A percentile compares a stretch with the other conserved stretches of the same genome.
phyloP scores from a whole-genome alignment of 2,797 vertebrate species.

The Neosilurus hyrtlii region DNA sequence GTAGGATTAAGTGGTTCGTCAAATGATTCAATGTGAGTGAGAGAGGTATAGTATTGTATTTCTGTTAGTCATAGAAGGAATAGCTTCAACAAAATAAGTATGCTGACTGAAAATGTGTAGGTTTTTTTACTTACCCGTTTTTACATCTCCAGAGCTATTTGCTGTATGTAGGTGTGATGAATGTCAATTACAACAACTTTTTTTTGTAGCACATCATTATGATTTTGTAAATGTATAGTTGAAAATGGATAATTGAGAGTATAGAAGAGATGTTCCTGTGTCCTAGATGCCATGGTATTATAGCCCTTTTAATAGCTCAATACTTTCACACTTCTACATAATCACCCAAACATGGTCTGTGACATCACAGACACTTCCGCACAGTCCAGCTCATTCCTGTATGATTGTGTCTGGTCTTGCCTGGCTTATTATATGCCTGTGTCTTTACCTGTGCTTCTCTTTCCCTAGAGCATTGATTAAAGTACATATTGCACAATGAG shows the following conservation, averaged over 20 bases:
- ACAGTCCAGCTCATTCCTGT: constrained; percentile 24
- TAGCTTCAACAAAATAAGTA: no score
- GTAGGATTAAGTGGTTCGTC: no score
- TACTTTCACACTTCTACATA: constrained; percentile 40
- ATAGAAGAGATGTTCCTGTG: constrained; percentile 3
- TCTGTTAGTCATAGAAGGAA: no score
- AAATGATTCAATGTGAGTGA: no score
- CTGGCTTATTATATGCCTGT: constrained; percentile 19
- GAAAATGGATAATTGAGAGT: constrained; percentile 5
- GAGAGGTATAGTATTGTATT: no score
- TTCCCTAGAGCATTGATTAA: constrained; percentile 31
- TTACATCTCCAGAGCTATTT: neutral
- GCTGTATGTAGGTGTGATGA: neutral
- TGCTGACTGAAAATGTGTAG: no score
- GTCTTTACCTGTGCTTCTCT: constrained; percentile 28
- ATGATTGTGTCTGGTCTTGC: constrained; percentile 26
- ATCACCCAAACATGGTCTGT: constrained; percentile 11
- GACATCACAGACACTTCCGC: constrained; percentile 15
- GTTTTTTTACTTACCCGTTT: no score
- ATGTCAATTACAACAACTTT: neutral
- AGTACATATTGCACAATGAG: constrained; percentile 25
- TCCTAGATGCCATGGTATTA: constrained; percentile 3
- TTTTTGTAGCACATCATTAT: neutral
- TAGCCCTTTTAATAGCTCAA: constrained; percentile 35
- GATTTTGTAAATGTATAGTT: neutral